Conservation (phyloP, 2,888 invertebrate species). For the Limnephilus auricula region DNA sequence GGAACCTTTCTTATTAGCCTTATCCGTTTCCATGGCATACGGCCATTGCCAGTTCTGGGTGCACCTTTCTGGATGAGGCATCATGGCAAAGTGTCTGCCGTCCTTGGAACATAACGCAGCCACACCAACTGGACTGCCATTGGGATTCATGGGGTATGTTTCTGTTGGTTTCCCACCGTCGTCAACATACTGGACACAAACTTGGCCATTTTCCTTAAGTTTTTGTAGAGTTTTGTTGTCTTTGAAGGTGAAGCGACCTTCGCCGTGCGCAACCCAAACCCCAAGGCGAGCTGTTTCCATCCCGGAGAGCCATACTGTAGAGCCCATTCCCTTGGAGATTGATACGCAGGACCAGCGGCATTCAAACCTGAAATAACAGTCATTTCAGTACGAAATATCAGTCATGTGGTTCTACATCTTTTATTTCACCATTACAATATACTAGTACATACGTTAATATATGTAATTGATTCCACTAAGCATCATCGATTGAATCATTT, state of each 20-base stretch:
- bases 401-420: neutral
- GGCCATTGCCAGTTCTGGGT: conserved; percentile 95
- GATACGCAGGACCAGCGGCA: conserved; percentile 88
- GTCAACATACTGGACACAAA: conserved; percentile 91
- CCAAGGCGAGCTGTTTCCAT: conserved; percentile 95
- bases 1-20: conserved; percentile 74
- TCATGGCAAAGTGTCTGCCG: conserved; percentile 97
- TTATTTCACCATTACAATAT: neutral
- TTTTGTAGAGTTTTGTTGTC: conserved; percentile 74
- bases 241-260: conserved; percentile 87
- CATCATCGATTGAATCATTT: neutral
- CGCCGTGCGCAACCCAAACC: conserved; percentile 98
- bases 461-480: neutral
- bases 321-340: conserved; percentile 80
- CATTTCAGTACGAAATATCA: neutral
- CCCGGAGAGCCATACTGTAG: conserved; percentile 91
- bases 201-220: conserved; percentile 79
- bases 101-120: conserved; percentile 93
- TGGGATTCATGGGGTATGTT: conserved; percentile 95
- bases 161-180: conserved; percentile 87
- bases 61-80: conserved; percentile 99
- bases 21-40: conserved; percentile 72
- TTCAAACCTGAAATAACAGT: conserved; percentile 74
- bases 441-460: neutral
- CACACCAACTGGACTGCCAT: conserved; percentile 91